Evolutionary conservation across 2,888 invertebrate genomes (phyloP), one percentile per base, ranked within the genome.

Genomic region (Gnatocerus cornutus): DNA sequence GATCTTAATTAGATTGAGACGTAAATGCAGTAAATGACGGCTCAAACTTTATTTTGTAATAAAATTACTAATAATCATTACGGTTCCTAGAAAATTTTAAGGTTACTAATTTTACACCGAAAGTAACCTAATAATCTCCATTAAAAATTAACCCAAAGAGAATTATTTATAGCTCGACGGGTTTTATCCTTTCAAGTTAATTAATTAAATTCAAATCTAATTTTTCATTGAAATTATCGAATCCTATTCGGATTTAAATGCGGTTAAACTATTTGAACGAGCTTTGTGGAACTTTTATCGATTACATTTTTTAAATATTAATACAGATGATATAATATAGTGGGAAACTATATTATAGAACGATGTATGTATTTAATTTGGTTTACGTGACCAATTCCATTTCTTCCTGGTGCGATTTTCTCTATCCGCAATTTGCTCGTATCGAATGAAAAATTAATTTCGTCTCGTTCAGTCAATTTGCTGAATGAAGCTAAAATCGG

Each of bases 201-300:
- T 58, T 58, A 58, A 58, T 58, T 58, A 59, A 59, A 59, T 46
- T 46, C 30, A 12, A 59, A 59, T 59, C 33, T 9, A 59, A 46
- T 59, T 59, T 46, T 59, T 59, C 14, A 58, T 45, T 30, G 43
- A 58, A 58, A 43, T 58, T 30, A 21, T 37, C 6, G 27, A 16
- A 52, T 52, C 48, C 2, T 12, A 10, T 12, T 43, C 12, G 3
- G 3, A 21, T n/a, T n/a, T n/a, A n/a, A n/a, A n/a, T n/a, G n/a
- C n/a, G n/a, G n/a, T n/a, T n/a, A n/a, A n/a, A n/a, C n/a, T n/a
- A n/a, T n/a, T n/a, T n/a, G n/a, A n/a, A n/a, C n/a, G n/a, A n/a
- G n/a, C n/a, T n/a, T n/a, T 21, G 21, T 1, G 21, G 21, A 21
- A 4, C 21, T 21, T 21, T 21, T 3, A 21, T 4, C 21, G n/a